Percentiles rank a stretch among this genome's conserved stretches.
Evolutionary conservation across 2,888 invertebrate genomes (phyloP).

Genomic region (Polia nebulosa): DNA sequence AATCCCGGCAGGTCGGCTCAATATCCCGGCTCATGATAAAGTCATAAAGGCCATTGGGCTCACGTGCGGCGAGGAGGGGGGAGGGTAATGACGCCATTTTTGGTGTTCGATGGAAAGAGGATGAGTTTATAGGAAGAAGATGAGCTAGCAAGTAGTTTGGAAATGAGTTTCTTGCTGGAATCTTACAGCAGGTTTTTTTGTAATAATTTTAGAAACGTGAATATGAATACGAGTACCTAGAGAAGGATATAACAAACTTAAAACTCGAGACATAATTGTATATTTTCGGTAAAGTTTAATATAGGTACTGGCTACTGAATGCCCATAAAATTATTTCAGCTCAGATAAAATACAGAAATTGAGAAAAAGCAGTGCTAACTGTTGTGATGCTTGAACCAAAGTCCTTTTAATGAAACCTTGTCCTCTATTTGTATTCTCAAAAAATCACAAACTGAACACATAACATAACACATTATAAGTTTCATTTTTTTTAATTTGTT

Average conservation of each 20-base stretch:
- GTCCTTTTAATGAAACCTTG: background rate
- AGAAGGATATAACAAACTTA: too few relatives aligned
- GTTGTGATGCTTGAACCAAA: background rate
- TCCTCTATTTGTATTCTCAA: background rate
- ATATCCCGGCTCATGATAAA: conserved; percentile 68
- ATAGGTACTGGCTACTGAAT: too few relatives aligned
- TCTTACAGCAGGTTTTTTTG: too few relatives aligned
- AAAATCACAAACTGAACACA: background rate
- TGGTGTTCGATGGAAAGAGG: conserved; percentile 42
- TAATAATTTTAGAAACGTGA: background rate
- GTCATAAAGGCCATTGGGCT: conserved; percentile 58
- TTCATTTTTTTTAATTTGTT: too few relatives aligned
- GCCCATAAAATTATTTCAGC: too few relatives aligned
- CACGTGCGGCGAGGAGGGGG: conserved; percentile 53
- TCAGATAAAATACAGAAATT: too few relatives aligned
- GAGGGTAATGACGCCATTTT: conserved; percentile 43
- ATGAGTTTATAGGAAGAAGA: conserved; percentile 35
- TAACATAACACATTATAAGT: too few relatives aligned
- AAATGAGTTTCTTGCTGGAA: background rate
- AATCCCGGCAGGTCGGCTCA: conserved; percentile 59
- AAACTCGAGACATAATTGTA: too few relatives aligned
- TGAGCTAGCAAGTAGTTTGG: conserved; percentile 22
- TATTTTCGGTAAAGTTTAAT: too few relatives aligned
- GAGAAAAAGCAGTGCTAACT: too few relatives aligned
- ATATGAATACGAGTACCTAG: too few relatives aligned